Percentiles rank a stretch among this genome's conserved stretches.
phyloP scores from a whole-genome alignment of 2,797 vertebrate genomes.

The Pseudotriccus pelzelni region DNA sequence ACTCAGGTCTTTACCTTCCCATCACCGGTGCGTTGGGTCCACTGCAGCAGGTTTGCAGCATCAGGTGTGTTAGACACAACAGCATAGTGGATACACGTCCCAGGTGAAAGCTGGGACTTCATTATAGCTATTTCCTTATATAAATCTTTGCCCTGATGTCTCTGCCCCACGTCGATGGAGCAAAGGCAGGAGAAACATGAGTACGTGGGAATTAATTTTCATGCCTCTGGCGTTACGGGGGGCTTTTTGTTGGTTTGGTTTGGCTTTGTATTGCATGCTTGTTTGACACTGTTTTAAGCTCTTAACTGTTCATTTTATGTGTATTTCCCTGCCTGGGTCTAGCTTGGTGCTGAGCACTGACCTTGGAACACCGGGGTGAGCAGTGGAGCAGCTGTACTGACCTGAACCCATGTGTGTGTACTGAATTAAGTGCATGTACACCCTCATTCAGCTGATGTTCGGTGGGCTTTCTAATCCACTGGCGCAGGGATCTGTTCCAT shows the following conservation, averaged over 20 bases:
- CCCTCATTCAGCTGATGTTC: too few relatives aligned
- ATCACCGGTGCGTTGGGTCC: neutral
- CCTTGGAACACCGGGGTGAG: neutral
- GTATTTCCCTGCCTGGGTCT: neutral
- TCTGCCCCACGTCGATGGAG: neutral
- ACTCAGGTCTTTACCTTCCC: neutral
- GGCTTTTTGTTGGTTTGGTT: neutral
- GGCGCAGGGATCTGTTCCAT: neutral
- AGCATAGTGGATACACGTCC: rapidly evolving
- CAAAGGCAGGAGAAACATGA: neutral
- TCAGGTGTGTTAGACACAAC: rapidly evolving
- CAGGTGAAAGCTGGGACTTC: too few relatives aligned
- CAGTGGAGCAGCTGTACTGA: neutral
- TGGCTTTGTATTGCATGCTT: neutral
- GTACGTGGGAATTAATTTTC: neutral
- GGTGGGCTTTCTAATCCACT: neutral
- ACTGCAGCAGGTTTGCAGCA: neutral
- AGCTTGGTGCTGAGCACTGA: neutral
- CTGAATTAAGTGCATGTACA: neutral
- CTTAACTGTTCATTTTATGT: neutral
- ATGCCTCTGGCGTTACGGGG: neutral
- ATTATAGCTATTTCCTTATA: rapidly evolving
- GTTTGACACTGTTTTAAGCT: neutral
- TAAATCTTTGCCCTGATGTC: neutral
- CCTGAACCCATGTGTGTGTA: neutral